phyloP scores from a whole-genome alignment of 2,888 invertebrate genomes.

The Phortica okadai region DNA sequence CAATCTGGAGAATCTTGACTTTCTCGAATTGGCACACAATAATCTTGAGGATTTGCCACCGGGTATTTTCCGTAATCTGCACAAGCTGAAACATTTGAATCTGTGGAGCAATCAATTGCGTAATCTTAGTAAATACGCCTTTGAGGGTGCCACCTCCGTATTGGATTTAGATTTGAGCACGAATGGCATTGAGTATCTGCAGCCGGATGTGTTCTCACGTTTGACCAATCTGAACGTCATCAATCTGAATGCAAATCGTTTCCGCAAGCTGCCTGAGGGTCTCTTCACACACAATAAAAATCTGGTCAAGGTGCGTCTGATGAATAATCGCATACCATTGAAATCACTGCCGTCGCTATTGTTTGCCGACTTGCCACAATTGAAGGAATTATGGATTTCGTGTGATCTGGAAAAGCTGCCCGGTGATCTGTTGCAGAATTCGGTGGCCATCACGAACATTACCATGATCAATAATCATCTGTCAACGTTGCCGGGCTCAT shows the following conservation, averaged over 20 bases:
- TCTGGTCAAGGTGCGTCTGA: constrained; percentile 78
- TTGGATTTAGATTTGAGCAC: constrained; percentile 83
- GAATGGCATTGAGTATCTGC: constrained; percentile 81
- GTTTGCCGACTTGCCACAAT: constrained; percentile 80
- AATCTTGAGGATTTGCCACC: constrained; percentile 80
- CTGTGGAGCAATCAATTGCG: constrained; percentile 84
- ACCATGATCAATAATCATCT: constrained; percentile 81
- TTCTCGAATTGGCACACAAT: constrained; percentile 83
- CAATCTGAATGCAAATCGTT: constrained; percentile 83
- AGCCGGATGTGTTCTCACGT: constrained; percentile 80
- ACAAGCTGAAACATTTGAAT: constrained; percentile 80
- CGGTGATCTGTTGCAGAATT: constrained; percentile 81
- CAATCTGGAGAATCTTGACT: constrained; percentile 79
- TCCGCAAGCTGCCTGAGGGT: constrained; percentile 80
- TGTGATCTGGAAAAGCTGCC: constrained; percentile 80
- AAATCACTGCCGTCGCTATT: constrained; percentile 79
- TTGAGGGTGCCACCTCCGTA: constrained; percentile 81
- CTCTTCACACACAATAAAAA: constrained; percentile 79
- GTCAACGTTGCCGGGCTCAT: constrained; percentile 78
- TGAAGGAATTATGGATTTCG: constrained; percentile 79
- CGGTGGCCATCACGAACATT: constrained; percentile 79
- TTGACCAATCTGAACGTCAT: constrained; percentile 81
- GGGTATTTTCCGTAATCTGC: constrained; percentile 81
- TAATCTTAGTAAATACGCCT: constrained; percentile 80
- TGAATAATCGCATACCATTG: constrained; percentile 80